Conservation (phyloP, 2,888 invertebrate species). For the Entomobrya proxima region DNA sequence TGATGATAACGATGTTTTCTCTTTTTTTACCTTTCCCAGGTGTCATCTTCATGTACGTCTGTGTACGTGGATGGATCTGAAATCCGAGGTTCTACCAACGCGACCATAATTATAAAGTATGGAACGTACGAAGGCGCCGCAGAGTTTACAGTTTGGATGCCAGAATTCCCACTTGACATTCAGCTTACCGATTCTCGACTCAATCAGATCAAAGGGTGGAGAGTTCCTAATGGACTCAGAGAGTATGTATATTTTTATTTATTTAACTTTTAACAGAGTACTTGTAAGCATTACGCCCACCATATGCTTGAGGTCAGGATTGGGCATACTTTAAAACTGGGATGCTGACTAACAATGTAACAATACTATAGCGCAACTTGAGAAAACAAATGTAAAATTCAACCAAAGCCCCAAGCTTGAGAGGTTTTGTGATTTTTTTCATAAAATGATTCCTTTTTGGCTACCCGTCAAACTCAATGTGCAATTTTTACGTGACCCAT, state of each 20-base stretch:
- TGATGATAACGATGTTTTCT: not conserved
- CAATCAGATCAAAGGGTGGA: conserved; percentile 96
- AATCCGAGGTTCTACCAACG: conserved; percentile 94
- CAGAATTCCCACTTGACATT: conserved; percentile 94
- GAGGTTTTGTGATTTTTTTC: not conserved
- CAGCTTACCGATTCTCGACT: conserved; percentile 91
- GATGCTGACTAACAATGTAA: no score
- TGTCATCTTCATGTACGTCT: conserved; percentile 95
- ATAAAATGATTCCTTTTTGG: not conserved
- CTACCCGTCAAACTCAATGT: not conserved
- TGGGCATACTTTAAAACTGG: no score
- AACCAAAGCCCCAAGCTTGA: no score
- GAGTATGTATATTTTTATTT: conserved; percentile 67
- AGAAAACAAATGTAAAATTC: no score
- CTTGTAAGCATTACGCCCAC: not conserved
- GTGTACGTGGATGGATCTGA: conserved; percentile 98
- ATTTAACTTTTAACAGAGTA: not conserved
- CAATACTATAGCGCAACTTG: no score
- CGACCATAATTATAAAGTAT: conserved; percentile 93
- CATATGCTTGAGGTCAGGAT: no score
- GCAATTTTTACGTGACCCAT: not conserved
- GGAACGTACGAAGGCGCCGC: conserved; percentile 93
- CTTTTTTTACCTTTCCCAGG: conserved; percentile 80
- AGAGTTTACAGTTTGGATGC: conserved; percentile 97
- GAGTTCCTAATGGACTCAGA: conserved; percentile 86